Percentiles rank a stretch among this genome's conserved stretches.
phyloP scores from a whole-genome alignment of 2,113 vertebrate genomes.

The Crypturellus undulatus region DNA sequence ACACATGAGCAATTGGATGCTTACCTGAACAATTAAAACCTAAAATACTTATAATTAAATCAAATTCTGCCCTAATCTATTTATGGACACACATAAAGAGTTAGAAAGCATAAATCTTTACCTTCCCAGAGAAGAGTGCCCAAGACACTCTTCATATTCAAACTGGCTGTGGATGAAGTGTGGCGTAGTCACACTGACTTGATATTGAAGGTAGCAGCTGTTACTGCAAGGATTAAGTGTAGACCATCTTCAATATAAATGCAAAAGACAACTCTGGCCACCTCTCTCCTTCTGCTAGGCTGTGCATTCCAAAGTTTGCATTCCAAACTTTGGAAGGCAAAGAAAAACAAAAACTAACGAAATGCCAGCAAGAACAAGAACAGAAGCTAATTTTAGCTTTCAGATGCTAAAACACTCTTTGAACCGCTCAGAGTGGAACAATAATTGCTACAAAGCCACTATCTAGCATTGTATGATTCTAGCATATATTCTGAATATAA shows the following conservation, averaged over 20 bases:
- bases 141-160: not conserved
- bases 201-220: not conserved
- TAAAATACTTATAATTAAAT: not conserved
- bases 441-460: not conserved
- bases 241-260: not conserved
- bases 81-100: not conserved
- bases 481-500: not conserved
- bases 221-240: not conserved
- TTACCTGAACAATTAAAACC: not conserved
- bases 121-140: not conserved
- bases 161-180: rapidly evolving
- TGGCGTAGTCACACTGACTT: not conserved
- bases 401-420: not conserved
- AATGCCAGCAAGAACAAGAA: not conserved
- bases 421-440: not conserved
- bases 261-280: not conserved
- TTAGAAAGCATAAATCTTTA: not conserved
- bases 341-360: not conserved
- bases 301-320: not conserved
- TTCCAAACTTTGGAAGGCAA: not conserved
- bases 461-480: not conserved
- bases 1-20: not conserved
- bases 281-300: not conserved
- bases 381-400: not conserved
- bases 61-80: not conserved